A percentile compares a stretch with the other conserved stretches of the same genome.
Conservation (phyloP, 2,888 invertebrate species). For the Nipponacmea schrenckii region DNA sequence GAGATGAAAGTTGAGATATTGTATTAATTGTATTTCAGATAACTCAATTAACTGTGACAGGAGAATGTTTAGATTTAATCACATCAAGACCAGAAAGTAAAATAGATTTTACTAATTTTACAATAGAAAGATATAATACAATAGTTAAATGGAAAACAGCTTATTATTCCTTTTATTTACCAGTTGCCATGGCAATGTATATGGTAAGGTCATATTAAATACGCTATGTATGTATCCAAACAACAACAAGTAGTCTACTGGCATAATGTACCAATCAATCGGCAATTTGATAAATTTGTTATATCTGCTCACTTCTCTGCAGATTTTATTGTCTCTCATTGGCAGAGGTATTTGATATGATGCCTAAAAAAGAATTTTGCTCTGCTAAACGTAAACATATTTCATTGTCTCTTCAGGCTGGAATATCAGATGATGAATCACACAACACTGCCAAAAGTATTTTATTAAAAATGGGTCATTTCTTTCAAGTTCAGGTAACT, state of each 20-base stretch:
- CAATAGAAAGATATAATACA: constrained; percentile 86
- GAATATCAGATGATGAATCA: constrained; percentile 79
- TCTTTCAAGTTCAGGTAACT: constrained; percentile 88
- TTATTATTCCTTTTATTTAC: constrained; percentile 93
- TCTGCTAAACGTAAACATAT: too few species aligned
- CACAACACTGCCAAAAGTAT: constrained; percentile 88
- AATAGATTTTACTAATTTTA: constrained; percentile 70
- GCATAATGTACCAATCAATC: too few species aligned
- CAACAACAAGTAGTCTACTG: too few species aligned
- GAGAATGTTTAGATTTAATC: constrained; percentile 82
- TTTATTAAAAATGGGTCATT: constrained; percentile 90
- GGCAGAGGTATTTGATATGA: too few species aligned
- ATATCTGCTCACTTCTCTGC: too few species aligned
- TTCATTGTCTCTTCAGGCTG: constrained; percentile 68
- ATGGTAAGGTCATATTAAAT: constrained; percentile 70
- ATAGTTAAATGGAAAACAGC: constrained; percentile 93
- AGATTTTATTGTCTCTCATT: too few species aligned
- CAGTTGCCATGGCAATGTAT: constrained; percentile 87
- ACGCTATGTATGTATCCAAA: too few species aligned
- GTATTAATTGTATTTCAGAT: constrained; percentile 64
- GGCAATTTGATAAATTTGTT: too few species aligned
- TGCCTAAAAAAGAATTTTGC: too few species aligned
- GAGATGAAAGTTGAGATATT: too few species aligned
- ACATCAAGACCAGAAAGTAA: constrained; percentile 72
- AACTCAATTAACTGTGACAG: constrained; percentile 79